phyloP scores from a whole-genome alignment of 2,888 invertebrate species.

The Eudasyphora cyanicolor region DNA sequence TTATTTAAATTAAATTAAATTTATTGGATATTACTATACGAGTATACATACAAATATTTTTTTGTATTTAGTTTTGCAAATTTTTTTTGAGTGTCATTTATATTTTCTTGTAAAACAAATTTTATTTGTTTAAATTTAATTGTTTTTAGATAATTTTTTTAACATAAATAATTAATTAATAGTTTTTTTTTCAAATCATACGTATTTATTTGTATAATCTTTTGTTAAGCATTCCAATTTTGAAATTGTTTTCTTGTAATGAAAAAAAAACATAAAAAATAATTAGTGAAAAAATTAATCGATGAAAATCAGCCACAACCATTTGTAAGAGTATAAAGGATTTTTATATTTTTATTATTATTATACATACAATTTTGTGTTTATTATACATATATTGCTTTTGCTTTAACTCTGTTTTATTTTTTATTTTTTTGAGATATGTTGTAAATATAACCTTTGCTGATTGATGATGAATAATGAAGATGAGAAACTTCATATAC shows the following conservation, averaged over 20 bases:
- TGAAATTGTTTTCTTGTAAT: constrained; percentile 7
- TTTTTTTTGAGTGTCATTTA: constrained; percentile 29
- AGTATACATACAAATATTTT: too few species aligned
- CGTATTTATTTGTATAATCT: constrained; percentile 15
- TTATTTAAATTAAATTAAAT: neutral
- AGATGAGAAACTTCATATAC: neutral
- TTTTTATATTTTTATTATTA: constrained; percentile 18
- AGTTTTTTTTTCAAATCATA: constrained; percentile 29
- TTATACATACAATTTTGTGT: neutral
- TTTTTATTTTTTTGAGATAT: constrained; percentile 55
- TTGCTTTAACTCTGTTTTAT: constrained; percentile 42
- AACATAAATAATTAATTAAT: constrained; percentile 16
- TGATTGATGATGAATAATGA: neutral
- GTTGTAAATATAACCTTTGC: constrained; percentile 64
- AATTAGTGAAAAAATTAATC: constrained; percentile 40
- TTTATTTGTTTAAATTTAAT: neutral
- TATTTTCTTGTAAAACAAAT: neutral
- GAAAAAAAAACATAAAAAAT: constrained; percentile 1
- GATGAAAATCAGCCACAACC: neutral
- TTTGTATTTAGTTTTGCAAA: neutral
- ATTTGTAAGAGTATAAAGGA: neutral
- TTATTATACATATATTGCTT: constrained; percentile 29
- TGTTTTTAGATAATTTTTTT: constrained; percentile 18
- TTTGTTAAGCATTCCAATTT: constrained; percentile 62
- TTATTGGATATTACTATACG: neutral